phyloP scores from a whole-genome alignment of 2,797 vertebrate genomes.

The Neomorphus geoffroyi region DNA sequence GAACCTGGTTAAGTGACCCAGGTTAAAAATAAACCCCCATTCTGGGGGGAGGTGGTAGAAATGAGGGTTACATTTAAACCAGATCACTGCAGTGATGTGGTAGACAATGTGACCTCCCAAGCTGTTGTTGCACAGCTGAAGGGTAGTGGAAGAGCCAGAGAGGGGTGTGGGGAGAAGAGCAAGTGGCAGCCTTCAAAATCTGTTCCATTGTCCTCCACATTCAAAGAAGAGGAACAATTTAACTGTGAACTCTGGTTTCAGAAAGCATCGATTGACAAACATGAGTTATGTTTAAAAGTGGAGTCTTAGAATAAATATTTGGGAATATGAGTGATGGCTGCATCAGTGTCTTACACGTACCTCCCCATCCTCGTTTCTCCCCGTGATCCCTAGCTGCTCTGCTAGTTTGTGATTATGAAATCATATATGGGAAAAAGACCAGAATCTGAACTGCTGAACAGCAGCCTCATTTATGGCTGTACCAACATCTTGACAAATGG shows the following conservation, averaged over 20 bases:
- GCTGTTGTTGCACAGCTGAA: background rate
- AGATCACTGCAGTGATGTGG: background rate
- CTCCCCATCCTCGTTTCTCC: background rate
- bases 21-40: background rate
- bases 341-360: background rate
- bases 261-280: background rate
- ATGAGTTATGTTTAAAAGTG: background rate
- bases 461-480: background rate
- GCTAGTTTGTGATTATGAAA: background rate
- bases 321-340: background rate
- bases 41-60: background rate
- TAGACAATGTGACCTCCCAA: background rate
- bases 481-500: accelerated
- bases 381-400: background rate
- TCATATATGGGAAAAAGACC: background rate
- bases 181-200: background rate
- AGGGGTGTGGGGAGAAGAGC: background rate
- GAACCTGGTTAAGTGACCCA: background rate
- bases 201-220: background rate
- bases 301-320: background rate
- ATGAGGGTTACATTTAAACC: background rate
- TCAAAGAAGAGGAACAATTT: background rate
- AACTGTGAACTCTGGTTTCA: background rate
- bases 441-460: background rate
- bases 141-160: background rate